Evolutionary conservation across 2,888 invertebrate species (phyloP), one percentile per base, ranked within the genome.

Genomic region (Drosophila stalkeri): DNA sequence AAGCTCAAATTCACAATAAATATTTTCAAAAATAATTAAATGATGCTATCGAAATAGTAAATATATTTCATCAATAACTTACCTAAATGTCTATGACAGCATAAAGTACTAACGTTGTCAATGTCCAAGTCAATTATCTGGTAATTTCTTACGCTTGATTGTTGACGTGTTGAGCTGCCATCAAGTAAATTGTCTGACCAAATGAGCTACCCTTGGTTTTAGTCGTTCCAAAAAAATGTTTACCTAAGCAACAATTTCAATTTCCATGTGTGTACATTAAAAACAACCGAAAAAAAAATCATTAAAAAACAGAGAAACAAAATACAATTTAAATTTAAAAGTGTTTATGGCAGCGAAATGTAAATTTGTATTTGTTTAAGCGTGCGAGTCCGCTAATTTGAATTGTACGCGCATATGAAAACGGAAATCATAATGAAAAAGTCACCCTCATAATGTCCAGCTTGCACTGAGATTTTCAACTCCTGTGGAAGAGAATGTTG

Each of bases 301-400:
- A 54, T n/a, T 4, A 9, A 23, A 52, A 49, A 49, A 51, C 11
- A 35, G 14, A 51, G 39, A 27, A 54, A 54, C 52, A 69, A 73
- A 80, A 70, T 66, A 75, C 75, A 89, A 86, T 89, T 90, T 83
- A 91, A 90, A 90, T 90, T 90, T 91, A 91, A 90, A 91, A 91
- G 85, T 91, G 90, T 91, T 90, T 91, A 90, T 90, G 90, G 85
- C 89, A 91, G 90, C 90, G 89, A 90, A 90, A 90, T 90, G 90
- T 90, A 90, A 90, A 90, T 91, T 90, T 90, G 71, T 90, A 90
- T 90, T 90, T 90, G 83, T 69, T 81, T 71, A 89, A 86, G 84
- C 71, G 75, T 66, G 71, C 74, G 75, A 76, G 69, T 66, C 62
- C 78, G 78, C 82, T 80, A 80, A 81, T 80, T 77, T 55, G 63